Base-by-base conservation (phyloP, 2,888 invertebrate genomes). In the Cerastoderma edule region DNA sequence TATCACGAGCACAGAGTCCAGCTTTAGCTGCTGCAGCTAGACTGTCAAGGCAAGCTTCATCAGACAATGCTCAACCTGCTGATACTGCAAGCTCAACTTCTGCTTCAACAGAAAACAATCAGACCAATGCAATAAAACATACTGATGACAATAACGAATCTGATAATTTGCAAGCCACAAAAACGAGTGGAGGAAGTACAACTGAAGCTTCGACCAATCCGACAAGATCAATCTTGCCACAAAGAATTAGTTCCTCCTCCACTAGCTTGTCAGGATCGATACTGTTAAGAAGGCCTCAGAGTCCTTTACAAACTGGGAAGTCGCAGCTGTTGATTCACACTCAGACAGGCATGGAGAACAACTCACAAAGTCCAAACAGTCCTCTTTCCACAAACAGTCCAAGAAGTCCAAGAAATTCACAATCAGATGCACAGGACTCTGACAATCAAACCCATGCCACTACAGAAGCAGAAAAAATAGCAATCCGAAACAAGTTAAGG, bases 401-500 rank as follows among this genome's bases (percentile, higher is more conserved):
- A 24, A 39, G 67, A 28, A 75, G 75, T 64, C 80, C 77, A 13
- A 75, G 46, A 24, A 77, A 72, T 70, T 77, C 77, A 24, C 65
- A 53, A n/a, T 54, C 69, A 28, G 72, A 69, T 27, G 60, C 32
- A 24, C 75, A 39, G 16, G n/a, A 6, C 33, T 60, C 53, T 28
- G 39, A 33, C 39, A 54, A 35, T 50, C 30, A 28, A 46, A 24
- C 32, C 6, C 28, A 60, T 30, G 33, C 56, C 24, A 27, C 64
- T 27, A 44, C 30, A 39, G 71, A 73, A 24, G 65, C 71, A 66
- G 81, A 81, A 22, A 82, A 67, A 70, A 69, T 44, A 24, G 78
- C 75, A 28, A 74, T 82, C 35, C 73, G 78, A 66, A 78, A 82
- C 35, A 78, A 82, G 63, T 65, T 82, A 27, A 65, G 82, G 63